Conservation (phyloP, 2,888 invertebrate genomes). For the Clunio marinus region DNA sequence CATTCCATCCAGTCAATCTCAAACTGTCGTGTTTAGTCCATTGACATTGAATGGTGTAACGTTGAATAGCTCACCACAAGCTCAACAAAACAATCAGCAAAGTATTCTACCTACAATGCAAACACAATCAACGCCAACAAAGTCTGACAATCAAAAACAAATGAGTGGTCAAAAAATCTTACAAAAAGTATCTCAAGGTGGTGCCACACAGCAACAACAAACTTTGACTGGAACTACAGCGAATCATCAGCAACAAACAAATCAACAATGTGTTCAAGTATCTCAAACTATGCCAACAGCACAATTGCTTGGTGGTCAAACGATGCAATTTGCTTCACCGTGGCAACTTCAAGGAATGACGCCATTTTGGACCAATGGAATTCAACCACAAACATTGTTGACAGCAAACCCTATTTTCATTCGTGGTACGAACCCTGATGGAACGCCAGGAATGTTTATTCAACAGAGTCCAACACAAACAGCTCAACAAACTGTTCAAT, state of each 20-base stretch:
- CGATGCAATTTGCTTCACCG: conserved; percentile 68
- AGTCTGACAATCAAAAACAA: conserved; percentile 46
- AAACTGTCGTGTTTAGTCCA: conserved; percentile 72
- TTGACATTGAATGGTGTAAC: conserved; percentile 45
- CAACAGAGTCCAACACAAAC: conserved; percentile 69
- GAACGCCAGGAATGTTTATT: conserved; percentile 71
- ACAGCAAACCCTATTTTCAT: conserved; percentile 80
- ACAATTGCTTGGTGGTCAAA: conserved; percentile 68
- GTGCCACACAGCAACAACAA: conserved; percentile 46
- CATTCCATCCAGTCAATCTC: conserved; percentile 71
- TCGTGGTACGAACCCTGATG: conserved; percentile 72
- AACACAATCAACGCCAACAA: conserved; percentile 43
- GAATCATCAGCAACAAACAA: conserved; percentile 52
- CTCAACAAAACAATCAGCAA: conserved; percentile 51
- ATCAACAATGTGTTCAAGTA: conserved; percentile 68
- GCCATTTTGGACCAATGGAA: conserved; percentile 67
- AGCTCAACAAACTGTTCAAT: conserved; percentile 56
- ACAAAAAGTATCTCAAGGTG: conserved; percentile 54
- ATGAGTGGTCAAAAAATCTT: conserved; percentile 54
- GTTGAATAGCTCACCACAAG: conserved; percentile 47
- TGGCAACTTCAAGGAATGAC: conserved; percentile 74
- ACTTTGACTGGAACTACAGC: conserved; percentile 48
- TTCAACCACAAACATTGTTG: conserved; percentile 65
- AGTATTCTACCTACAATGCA: conserved; percentile 49
- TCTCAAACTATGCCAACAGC: conserved; percentile 68